Percentiles rank a stretch among this genome's conserved stretches.
These are phyloP conservation scores for Mesaphorura yosii DNA, from an alignment of 1,140 invertebrate genomes.

Conservation along the genomic window DNA sequence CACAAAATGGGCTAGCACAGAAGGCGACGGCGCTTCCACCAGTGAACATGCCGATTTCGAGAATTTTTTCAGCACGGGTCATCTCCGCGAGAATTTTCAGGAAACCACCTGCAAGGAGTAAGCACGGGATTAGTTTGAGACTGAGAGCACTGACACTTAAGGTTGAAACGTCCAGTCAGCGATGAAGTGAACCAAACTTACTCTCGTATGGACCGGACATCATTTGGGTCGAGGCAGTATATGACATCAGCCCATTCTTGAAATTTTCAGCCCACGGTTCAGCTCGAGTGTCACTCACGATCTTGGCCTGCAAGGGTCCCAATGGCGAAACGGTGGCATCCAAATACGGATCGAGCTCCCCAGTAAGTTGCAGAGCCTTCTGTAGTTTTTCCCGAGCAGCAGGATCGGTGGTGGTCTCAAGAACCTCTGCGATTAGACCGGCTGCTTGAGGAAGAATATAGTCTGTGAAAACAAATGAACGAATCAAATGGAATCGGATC, in stretches of 20 bases:
- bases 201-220: neutral
- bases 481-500: no score
- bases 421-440: no score
- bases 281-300: neutral
- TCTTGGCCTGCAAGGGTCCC: conserved; percentile 1
- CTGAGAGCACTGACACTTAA: neutral
- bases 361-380: neutral
- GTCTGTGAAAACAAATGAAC: no score
- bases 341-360: conserved; percentile 4
- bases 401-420: neutral
- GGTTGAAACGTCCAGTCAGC: neutral
- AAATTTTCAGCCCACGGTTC: conserved; percentile 10
- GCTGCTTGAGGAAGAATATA: no score
- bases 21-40: conserved; percentile 25
- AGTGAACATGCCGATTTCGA: conserved; percentile 29
- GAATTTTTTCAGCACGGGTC: conserved; percentile 12
- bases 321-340: neutral
- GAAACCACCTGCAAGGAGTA: conserved; percentile 16
- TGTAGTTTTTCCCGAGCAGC: neutral
- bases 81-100: conserved; percentile 18
- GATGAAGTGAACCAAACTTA: neutral
- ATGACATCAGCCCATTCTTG: neutral
- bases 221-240: neutral
- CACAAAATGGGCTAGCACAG: no score
- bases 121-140: neutral